These are phyloP conservation scores for Rhynchomys soricoides DNA, from an alignment of 2,113 vertebrate species.

Conservation along the genomic window DNA sequence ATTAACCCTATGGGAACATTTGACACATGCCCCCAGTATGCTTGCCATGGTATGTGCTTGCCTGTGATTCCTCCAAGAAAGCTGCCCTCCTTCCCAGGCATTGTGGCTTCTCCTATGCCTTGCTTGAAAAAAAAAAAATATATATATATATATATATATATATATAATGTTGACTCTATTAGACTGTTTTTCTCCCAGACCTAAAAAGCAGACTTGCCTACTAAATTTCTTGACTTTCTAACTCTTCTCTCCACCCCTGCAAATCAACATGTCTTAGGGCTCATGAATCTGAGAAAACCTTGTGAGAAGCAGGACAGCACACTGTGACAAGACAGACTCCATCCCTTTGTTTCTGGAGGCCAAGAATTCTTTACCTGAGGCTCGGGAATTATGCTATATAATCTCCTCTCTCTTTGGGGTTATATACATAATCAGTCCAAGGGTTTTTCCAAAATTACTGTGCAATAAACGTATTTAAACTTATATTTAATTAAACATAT, in stretches of 20 bases:
- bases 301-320: not conserved
- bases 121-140: too few species aligned
- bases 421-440: not conserved
- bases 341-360: constrained; percentile 2
- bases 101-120: not conserved
- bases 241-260: not conserved
- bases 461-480: not conserved
- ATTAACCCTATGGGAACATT: not conserved
- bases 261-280: not conserved
- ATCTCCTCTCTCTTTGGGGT: constrained; percentile 10
- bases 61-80: constrained; percentile 33
- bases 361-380: constrained; percentile 11
- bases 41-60: not conserved
- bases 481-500: not conserved
- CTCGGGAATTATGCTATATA: not conserved
- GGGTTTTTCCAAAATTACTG: constrained; percentile 19
- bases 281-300: constrained; percentile 33
- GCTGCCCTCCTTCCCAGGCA: not conserved
- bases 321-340: not conserved
- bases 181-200: constrained; percentile 45
- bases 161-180: not conserved
- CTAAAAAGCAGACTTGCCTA: constrained; percentile 23
- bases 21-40: not conserved
- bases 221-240: not conserved
- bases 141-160: too few species aligned